Percentiles rank a stretch among this genome's conserved stretches.
Conservation (phyloP, 2,888 invertebrate species). For the Sesamia inferens region DNA sequence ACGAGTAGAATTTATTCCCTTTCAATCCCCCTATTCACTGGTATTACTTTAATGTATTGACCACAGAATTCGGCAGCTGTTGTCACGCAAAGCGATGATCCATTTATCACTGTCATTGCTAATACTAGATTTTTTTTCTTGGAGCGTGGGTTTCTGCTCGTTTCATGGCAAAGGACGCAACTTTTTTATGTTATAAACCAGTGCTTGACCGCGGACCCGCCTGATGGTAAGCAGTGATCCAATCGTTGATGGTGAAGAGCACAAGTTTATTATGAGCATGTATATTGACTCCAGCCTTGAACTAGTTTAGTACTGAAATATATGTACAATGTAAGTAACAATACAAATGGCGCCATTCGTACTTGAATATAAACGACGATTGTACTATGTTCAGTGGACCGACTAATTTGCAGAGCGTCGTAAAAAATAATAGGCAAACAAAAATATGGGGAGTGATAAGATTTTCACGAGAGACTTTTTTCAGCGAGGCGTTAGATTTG, state of each 20-base stretch:
- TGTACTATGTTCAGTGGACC: conserved; percentile 5
- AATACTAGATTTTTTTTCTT: no score
- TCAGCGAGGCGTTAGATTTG: conserved; percentile 7
- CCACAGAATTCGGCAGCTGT: no score
- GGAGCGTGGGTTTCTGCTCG: no score
- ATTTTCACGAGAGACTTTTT: conserved; percentile 21
- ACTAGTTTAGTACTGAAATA: not conserved
- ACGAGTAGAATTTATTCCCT: no score
- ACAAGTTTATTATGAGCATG: no score
- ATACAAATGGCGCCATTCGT: conserved; percentile 27
- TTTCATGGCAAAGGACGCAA: no score
- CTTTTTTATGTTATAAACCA: no score
- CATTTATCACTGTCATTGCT: not conserved
- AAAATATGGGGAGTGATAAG: conserved; percentile 25
- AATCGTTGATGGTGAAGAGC: no score
- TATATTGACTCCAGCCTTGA: no score
- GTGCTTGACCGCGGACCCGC: not conserved
- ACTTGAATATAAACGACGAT: conserved; percentile 13
- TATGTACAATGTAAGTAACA: not conserved
- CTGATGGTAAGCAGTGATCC: no score
- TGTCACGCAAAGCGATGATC: not conserved
- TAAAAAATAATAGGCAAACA: conserved; percentile 42
- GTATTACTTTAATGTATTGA: no score
- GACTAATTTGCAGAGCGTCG: conserved; percentile 30
- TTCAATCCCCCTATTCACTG: no score